These are phyloP conservation scores for Pangasianodon gigas DNA, from an alignment of 2,113 vertebrate genomes.

Conservation along the genomic window DNA sequence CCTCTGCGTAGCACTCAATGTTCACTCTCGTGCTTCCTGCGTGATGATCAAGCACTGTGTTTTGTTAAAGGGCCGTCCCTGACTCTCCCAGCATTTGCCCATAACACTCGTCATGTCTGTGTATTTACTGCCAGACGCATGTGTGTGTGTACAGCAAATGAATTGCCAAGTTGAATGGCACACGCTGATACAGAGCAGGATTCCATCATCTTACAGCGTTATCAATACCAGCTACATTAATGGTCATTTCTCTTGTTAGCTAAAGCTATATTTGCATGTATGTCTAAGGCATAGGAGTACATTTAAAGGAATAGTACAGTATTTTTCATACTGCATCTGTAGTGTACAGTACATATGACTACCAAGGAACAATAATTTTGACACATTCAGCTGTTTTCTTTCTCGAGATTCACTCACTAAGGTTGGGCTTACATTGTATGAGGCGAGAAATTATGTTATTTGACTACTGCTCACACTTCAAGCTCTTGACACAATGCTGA, in stretches of 20 bases:
- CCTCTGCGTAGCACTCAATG: constrained; percentile 49
- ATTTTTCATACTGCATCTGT: not conserved
- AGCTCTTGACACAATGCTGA: not conserved
- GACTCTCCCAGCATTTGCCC: constrained; percentile 51
- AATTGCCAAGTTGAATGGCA: constrained; percentile 59
- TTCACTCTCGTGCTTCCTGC: constrained; percentile 56
- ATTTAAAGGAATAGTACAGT: not conserved
- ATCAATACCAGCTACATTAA: constrained; percentile 41
- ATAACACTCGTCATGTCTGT: constrained; percentile 46
- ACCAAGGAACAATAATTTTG: not conserved
- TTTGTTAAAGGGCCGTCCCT: constrained; percentile 51
- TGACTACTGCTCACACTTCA: not conserved
- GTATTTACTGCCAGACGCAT: constrained; percentile 47
- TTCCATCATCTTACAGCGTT: constrained; percentile 34
- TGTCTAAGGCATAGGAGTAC: not conserved
- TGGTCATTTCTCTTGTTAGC: not conserved
- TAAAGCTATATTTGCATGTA: constrained; percentile 24
- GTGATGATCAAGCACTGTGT: constrained; percentile 48
- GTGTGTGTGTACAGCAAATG: constrained; percentile 60
- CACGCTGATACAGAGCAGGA: constrained; percentile 40
- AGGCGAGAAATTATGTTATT: not conserved
- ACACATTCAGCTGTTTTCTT: not conserved
- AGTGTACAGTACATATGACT: not conserved
- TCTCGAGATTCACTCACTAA: not conserved
- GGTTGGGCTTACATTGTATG: not conserved